Evolutionary conservation across 37 sponge, comb jelly and placozoan species (phyloP), one percentile per base, ranked within the genome.

Genomic region (Amphimedon queenslandica): DNA sequence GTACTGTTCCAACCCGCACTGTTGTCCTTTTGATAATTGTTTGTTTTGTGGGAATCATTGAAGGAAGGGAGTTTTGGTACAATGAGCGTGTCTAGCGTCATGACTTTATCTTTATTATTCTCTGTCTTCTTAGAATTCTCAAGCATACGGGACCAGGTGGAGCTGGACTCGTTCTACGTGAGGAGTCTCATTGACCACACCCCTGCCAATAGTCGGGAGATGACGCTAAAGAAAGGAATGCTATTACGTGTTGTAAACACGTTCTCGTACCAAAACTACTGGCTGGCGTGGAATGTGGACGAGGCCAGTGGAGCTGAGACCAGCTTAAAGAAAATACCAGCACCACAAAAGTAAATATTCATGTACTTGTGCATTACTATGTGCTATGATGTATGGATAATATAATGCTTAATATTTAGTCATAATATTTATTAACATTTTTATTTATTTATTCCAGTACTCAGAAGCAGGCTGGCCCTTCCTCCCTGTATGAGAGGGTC

Each of bases 261-360:
- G 29, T 55, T 65, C 41, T 40, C 72, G 25, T 18, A 58, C 4
- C 67, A 36, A 35, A 57, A 36, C 65, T 67, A 55, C 58, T 83
- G 84, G 84, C 72, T 83, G 58, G 84, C 84, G 23, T 83, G 84
- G 84, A 63, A 27, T 71, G 76, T 83, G 72, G 84, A 83, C 39
- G 66, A 76, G 31, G 71, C 18, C 33, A 78, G 66, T 57, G 84
- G 84, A 64, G 25, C 58, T 6, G 84, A 83, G 38, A 24, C 65
- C 40, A 69, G 63, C 10, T 70, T 83, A 25, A 58, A 69, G 39
- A 53, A 63, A 38, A 83, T 83, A 32, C 84, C 72, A 39, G 24
- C 37, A 35, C 84, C 84, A 4, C 2, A 70, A 8, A 71, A 47
- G 84, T 83, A 64, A 60, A 76, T 69, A 34, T 55, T 20, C 58